Percentiles rank a stretch among this genome's conserved stretches.
Conservation (phyloP, 30 jellyfish, hydroid and myxozoan genomes). For the Hydractinia symbiolongicarpus region DNA sequence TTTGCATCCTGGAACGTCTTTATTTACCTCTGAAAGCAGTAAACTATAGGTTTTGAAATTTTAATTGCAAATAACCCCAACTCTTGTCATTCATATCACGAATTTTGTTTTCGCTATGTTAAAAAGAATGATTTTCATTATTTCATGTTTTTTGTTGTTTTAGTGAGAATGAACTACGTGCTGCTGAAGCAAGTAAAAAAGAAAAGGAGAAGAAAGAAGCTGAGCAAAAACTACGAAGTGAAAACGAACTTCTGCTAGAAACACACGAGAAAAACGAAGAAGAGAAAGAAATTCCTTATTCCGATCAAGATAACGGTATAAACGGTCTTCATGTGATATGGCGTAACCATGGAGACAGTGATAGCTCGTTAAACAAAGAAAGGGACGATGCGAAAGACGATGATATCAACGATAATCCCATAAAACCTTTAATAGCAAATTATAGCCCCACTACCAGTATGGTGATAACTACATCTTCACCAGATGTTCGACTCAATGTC, state of each 20-base stretch:
- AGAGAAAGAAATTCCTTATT: constrained; percentile 20
- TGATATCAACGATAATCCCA: constrained; percentile 3
- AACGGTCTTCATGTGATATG: constrained; percentile 7
- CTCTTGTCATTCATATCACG: too few species aligned
- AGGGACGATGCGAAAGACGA: constrained; percentile 9
- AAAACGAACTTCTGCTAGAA: constrained; percentile 41
- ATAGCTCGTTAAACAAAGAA: not conserved
- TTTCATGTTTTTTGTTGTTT: not conserved
- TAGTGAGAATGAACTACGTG: constrained; percentile 88
- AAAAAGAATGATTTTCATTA: too few species aligned
- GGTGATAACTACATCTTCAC: too few species aligned
- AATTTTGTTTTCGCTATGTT: too few species aligned
- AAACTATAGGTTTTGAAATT: too few species aligned
- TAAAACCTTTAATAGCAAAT: not conserved
- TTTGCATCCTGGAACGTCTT: too few species aligned
- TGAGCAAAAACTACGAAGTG: constrained; percentile 59
- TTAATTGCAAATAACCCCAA: too few species aligned
- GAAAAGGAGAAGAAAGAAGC: constrained; percentile 79
- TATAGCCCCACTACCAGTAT: not conserved
- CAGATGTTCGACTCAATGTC: too few species aligned
- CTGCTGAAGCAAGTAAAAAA: constrained; percentile 86
- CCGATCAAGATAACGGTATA: not conserved
- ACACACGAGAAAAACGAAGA: constrained; percentile 46
- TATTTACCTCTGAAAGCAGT: too few species aligned
- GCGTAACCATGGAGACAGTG: not conserved